These are phyloP conservation scores for Rallus crepitans DNA, from an alignment of 2,797 vertebrate species.

Conservation along the genomic window DNA sequence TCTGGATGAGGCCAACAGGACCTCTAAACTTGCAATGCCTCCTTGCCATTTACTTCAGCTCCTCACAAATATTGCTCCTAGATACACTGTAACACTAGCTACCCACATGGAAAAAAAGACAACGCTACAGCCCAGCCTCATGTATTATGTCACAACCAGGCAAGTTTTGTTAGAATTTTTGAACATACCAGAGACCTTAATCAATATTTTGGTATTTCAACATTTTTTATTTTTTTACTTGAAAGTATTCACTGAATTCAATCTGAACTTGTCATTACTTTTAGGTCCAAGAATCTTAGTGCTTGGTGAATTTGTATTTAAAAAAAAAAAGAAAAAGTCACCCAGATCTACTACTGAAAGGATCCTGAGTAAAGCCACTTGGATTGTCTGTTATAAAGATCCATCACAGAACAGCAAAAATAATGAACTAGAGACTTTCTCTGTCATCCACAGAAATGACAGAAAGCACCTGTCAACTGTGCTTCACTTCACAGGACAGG, in stretches of 20 bases:
- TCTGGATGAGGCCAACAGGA: neutral
- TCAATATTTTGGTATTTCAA: neutral
- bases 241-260: neutral
- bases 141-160: neutral
- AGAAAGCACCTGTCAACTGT: neutral
- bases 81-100: neutral
- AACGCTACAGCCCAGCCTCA: neutral
- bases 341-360: neutral
- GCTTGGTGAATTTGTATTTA: neutral
- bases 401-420: neutral
- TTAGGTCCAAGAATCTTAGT: neutral
- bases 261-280: fast-evolving
- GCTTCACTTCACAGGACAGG: neutral
- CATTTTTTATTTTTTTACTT: neutral
- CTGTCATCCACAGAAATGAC: neutral
- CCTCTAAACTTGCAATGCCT: neutral
- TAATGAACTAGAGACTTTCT: neutral
- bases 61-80: neutral
- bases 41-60: neutral
- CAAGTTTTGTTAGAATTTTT: neutral
- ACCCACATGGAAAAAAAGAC: neutral
- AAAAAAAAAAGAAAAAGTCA: too few relatives aligned
- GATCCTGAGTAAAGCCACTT: neutral
- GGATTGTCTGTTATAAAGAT: neutral
- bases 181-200: neutral